phyloP scores from a whole-genome alignment of 1,140 invertebrate genomes.

The Aphelenchoides besseyi region DNA sequence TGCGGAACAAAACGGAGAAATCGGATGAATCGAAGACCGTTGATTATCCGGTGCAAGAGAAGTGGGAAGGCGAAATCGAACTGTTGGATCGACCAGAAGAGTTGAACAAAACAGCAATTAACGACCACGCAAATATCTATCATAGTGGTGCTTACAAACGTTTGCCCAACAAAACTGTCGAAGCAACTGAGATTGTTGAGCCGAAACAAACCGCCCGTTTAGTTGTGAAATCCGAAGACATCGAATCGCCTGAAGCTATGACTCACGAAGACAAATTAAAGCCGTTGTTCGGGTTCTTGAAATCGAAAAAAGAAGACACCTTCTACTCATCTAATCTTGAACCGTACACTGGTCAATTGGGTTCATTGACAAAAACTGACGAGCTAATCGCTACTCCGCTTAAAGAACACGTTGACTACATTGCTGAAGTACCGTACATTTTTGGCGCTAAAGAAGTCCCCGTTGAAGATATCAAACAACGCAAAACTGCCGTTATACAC shows the following conservation, averaged over 20 bases:
- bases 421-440: no score
- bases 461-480: no score
- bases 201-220: neutral
- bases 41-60: neutral
- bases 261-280: no score
- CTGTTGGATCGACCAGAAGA: neutral
- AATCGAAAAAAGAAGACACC: slow-evolving; percentile 2
- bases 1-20: no score
- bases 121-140: slow-evolving; percentile 11
- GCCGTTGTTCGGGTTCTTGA: slow-evolving; percentile 3
- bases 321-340: no score
- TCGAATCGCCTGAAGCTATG: neutral
- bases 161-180: neutral
- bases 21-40: neutral
- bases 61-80: neutral
- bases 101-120: slow-evolving; percentile 3
- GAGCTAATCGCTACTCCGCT: no score
- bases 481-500: no score
- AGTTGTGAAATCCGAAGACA: neutral
- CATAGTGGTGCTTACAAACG: slow-evolving; percentile 11
- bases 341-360: no score
- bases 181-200: neutral
- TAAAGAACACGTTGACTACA: no score
- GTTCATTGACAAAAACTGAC: no score
- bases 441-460: no score